A percentile compares a stretch with the other conserved stretches of the same genome.
Conservation (phyloP, 2,797 vertebrate genomes). For the Schizopygopsis pylzovi region DNA sequence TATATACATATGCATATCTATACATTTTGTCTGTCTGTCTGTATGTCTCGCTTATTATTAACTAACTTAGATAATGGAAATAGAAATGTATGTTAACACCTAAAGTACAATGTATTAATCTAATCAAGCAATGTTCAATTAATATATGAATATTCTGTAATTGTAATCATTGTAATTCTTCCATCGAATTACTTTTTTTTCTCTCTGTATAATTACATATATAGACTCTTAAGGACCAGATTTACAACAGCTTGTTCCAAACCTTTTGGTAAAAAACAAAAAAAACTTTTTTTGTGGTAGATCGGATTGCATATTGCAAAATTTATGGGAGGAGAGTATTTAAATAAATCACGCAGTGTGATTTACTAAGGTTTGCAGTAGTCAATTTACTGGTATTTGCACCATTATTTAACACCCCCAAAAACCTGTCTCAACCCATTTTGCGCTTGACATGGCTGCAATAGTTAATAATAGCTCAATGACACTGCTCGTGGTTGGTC, state of each 20-base stretch:
- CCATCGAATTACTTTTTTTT: neutral
- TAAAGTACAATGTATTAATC: neutral
- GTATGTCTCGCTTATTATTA: neutral
- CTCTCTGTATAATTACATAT: neutral
- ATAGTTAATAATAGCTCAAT: neutral
- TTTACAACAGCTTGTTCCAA: neutral
- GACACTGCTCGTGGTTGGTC: neutral
- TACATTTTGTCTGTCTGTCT: slow-evolving; percentile 33
- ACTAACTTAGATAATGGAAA: neutral
- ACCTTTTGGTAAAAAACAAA: neutral
- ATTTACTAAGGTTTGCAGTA: neutral
- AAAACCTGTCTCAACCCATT: neutral
- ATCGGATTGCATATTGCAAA: neutral
- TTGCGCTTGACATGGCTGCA: neutral
- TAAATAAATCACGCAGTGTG: neutral
- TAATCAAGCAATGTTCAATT: neutral
- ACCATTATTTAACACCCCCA: neutral
- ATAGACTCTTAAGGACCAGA: neutral
- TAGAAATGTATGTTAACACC: neutral
- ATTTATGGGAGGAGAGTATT: neutral
- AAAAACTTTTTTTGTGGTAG: neutral
- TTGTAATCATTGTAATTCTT: neutral
- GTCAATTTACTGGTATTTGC: neutral
- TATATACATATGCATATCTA: slow-evolving; percentile 73
- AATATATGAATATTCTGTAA: neutral